Conservation (phyloP, 2,113 vertebrate genomes). For the rat (Rattus norvegicus) region DNA sequence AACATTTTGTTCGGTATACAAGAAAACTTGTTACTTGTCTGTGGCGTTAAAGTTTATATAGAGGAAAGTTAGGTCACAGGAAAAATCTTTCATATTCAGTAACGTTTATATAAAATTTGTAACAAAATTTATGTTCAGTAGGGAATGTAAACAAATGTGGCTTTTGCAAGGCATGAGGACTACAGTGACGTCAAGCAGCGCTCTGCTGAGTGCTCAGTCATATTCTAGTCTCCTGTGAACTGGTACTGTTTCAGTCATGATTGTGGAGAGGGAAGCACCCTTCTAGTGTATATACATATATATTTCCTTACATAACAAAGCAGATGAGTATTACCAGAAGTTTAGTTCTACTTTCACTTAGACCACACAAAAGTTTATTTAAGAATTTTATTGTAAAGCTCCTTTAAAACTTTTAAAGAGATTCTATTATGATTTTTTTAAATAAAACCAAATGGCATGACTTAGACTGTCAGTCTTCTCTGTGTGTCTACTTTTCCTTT, state of each 20-base stretch:
- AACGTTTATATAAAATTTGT: constrained; percentile 52
- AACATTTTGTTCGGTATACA: constrained; percentile 66
- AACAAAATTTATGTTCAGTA: constrained; percentile 58
- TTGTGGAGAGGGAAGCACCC: constrained; percentile 46
- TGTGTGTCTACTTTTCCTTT: constrained; percentile 52
- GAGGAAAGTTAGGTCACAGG: constrained; percentile 49
- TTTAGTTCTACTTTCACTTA: constrained; percentile 72
- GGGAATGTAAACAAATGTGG: constrained; percentile 43
- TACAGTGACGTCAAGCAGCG: constrained; percentile 57
- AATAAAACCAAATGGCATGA: constrained; percentile 68
- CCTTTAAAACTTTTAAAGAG: constrained; percentile 71
- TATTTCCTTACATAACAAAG: constrained; percentile 75
- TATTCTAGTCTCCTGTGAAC: constrained; percentile 60
- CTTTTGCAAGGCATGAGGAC: constrained; percentile 48
- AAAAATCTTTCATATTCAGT: constrained; percentile 26
- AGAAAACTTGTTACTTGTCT: constrained; percentile 31
- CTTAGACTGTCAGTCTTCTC: constrained; percentile 54
- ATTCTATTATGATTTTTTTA: constrained; percentile 72
- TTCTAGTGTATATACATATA: constrained; percentile 70
- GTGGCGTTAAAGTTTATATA: constrained; percentile 17
- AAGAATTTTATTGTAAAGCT: constrained; percentile 73
- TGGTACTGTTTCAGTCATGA: constrained; percentile 38
- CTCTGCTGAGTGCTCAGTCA: constrained; percentile 17
- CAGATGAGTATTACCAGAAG: constrained; percentile 62
- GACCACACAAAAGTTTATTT: constrained; percentile 72